phyloP scores from a whole-genome alignment of 2,113 vertebrate genomes.

The Dryoscopus gambensis region DNA sequence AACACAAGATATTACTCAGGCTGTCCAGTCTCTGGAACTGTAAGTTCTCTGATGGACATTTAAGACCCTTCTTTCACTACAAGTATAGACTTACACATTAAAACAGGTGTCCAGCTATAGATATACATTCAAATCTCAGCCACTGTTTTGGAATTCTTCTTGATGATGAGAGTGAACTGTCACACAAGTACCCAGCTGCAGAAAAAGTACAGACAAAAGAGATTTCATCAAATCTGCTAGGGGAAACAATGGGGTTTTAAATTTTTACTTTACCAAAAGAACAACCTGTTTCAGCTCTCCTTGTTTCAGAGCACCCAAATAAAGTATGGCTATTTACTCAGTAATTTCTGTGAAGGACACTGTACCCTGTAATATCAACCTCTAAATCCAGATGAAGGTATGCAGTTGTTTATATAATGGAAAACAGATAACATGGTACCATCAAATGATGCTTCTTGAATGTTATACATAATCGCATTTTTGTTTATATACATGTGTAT shows the following conservation, averaged over 20 bases:
- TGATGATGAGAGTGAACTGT: not conserved
- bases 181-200: not conserved
- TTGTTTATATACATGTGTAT: not conserved
- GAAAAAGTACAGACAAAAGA: not conserved
- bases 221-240: not conserved
- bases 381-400: not conserved
- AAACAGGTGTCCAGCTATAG: not conserved
- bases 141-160: not conserved
- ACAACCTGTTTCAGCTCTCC: not conserved
- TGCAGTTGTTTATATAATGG: not conserved
- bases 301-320: not conserved
- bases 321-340: not conserved
- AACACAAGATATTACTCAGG: not conserved
- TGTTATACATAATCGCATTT: not conserved
- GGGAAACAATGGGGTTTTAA: not conserved
- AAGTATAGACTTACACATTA: not conserved
- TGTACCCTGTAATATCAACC: not conserved
- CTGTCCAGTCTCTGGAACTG: not conserved
- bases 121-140: not conserved
- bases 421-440: not conserved
- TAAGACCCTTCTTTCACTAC: not conserved
- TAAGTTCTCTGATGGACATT: not conserved
- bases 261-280: not conserved
- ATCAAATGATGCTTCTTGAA: not conserved
- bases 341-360: not conserved